These are phyloP conservation scores for Dysidea cf. avara DNA, from an alignment of 37 sponge, comb jelly and placozoan species.

Conservation along the genomic window DNA sequence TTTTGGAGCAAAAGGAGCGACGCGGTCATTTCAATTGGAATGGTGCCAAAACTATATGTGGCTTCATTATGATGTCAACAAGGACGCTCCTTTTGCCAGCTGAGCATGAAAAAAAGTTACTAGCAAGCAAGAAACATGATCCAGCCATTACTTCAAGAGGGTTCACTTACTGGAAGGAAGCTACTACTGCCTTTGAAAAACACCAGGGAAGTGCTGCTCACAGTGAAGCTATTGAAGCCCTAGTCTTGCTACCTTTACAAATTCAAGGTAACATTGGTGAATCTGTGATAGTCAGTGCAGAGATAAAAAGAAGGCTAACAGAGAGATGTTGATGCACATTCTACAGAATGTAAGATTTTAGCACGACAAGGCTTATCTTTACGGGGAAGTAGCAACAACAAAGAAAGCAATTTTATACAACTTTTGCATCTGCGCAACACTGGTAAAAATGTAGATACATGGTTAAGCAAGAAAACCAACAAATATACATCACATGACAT, in stretches of 20 bases:
- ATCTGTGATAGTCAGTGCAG: too few species aligned
- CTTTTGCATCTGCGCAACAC: background rate
- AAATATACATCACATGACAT: constrained; percentile 34
- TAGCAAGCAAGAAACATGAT: constrained; percentile 62
- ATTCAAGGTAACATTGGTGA: background rate
- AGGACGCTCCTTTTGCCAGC: constrained; percentile 35
- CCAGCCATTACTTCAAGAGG: constrained; percentile 66
- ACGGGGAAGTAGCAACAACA: background rate
- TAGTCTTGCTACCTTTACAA: constrained; percentile 37
- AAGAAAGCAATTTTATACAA: constrained; percentile 3
- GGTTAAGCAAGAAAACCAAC: constrained; percentile 1
- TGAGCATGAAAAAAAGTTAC: constrained; percentile 43
- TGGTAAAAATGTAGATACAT: background rate
- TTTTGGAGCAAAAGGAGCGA: background rate
- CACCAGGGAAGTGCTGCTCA: too few species aligned
- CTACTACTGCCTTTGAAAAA: constrained; percentile 26
- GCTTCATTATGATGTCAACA: constrained; percentile 23
- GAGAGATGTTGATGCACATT: background rate
- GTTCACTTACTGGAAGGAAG: constrained; percentile 77
- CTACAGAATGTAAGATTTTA: background rate
- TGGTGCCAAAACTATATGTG: background rate
- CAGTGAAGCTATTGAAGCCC: background rate
- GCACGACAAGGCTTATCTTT: background rate
- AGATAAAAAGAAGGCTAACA: too few species aligned
- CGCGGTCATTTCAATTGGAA: background rate